Conservation (phyloP, 30 jellyfish, hydroid and myxozoan species). For the Mastigias papua region DNA sequence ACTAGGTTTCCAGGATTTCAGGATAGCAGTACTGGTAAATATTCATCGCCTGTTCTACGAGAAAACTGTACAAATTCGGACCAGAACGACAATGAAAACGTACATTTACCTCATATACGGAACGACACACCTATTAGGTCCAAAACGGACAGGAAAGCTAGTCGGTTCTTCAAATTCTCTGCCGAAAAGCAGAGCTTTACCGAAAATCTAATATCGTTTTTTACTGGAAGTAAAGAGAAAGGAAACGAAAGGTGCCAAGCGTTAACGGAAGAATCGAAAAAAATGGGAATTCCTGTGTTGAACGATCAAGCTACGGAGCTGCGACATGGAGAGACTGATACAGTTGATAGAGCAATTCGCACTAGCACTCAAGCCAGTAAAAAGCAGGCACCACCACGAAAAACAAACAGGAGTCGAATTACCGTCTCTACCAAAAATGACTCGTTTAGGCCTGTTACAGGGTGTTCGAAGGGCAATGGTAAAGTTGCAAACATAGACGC, state of each 20-base stretch:
- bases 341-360: neutral
- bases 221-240: slow-evolving; percentile 62
- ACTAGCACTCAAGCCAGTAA: slow-evolving; percentile 21
- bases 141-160: slow-evolving; percentile 39
- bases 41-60: slow-evolving; percentile 21
- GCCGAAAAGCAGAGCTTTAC: slow-evolving; percentile 61
- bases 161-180: slow-evolving; percentile 47
- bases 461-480: slow-evolving; percentile 35
- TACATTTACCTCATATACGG: slow-evolving; percentile 62
- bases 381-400: slow-evolving; percentile 25
- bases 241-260: slow-evolving; percentile 21
- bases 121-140: slow-evolving; percentile 35
- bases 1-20: slow-evolving; percentile 25
- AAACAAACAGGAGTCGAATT: slow-evolving; percentile 31
- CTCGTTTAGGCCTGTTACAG: slow-evolving; percentile 67
- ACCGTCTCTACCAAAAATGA: slow-evolving; percentile 52
- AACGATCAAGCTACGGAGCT: neutral
- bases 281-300: neutral
- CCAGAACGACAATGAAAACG: slow-evolving; percentile 14
- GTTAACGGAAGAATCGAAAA: neutral
- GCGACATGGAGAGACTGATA: neutral
- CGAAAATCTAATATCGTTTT: slow-evolving; percentile 63
- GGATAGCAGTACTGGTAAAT: slow-evolving; percentile 17
- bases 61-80: neutral
- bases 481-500: slow-evolving; percentile 27